These are phyloP conservation scores for Dendronephthya gigantea DNA, from an alignment of 64 coral and sea anemone genomes.

Conservation along the genomic window DNA sequence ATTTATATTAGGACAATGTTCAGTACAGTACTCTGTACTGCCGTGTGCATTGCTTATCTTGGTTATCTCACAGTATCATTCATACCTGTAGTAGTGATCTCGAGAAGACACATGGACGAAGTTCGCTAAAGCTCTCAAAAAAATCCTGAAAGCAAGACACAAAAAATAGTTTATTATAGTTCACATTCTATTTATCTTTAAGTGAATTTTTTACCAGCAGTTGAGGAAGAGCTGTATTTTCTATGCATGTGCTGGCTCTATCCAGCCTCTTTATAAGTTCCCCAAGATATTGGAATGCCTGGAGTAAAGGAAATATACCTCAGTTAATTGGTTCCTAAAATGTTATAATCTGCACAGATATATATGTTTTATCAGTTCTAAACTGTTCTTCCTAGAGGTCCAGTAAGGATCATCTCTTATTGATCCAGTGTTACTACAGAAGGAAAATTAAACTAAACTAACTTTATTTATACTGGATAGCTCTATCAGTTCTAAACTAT, in stretches of 20 bases:
- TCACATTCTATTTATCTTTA: not conserved
- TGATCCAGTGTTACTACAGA: too few species aligned
- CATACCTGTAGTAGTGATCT: constrained; percentile 78
- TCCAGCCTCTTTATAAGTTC: constrained; percentile 61
- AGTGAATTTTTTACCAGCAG: constrained; percentile 54
- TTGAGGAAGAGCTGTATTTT: constrained; percentile 53
- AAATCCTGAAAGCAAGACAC: constrained; percentile 67
- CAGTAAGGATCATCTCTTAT: not conserved
- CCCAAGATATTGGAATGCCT: constrained; percentile 83
- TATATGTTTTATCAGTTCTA: too few species aligned
- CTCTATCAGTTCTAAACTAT: too few species aligned
- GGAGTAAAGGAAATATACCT: not conserved
- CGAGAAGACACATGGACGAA: constrained; percentile 74
- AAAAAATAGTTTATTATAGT: not conserved
- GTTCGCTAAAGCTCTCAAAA: constrained; percentile 82
- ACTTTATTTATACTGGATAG: too few species aligned
- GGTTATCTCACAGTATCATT: too few species aligned
- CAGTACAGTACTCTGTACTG: too few species aligned
- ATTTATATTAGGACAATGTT: too few species aligned
- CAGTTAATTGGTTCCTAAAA: not conserved
- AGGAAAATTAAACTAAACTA: too few species aligned
- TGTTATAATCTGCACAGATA: not conserved
- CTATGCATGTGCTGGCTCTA: constrained; percentile 61
- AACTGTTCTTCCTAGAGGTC: not conserved
- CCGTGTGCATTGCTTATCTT: too few species aligned